A percentile compares a stretch with the other conserved stretches of the same genome.
phyloP scores from a whole-genome alignment of 2,797 vertebrate species.

The Galaxias olidus region DNA sequence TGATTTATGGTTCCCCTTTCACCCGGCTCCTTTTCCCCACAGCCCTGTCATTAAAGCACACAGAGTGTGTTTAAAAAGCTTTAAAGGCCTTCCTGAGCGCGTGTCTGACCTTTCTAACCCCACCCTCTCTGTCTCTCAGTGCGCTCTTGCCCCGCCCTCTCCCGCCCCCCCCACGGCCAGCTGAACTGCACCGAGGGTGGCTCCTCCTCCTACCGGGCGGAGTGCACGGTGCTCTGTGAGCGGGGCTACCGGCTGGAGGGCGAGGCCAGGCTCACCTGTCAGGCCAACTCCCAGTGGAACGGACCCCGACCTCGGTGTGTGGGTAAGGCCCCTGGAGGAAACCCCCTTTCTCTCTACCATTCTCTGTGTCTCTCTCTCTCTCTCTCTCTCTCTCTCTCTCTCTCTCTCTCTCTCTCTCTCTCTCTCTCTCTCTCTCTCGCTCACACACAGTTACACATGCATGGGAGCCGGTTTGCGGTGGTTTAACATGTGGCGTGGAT shows the following conservation, averaged over 20 bases:
- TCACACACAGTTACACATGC: conserved; percentile 6
- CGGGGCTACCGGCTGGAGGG: conserved; percentile 88
- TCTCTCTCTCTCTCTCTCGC: conserved; percentile 16
- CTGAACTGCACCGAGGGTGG: conserved; percentile 82
- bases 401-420: too few relatives aligned
- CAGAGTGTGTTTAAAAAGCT: too few relatives aligned
- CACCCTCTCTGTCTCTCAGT: conserved; percentile 75
- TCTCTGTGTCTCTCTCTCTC: too few relatives aligned
- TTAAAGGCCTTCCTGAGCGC: background rate
- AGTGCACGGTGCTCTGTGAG: conserved; percentile 83
- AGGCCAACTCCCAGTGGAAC: conserved; percentile 89
- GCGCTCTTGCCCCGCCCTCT: conserved; percentile 83
- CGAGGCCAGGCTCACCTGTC: conserved; percentile 80
- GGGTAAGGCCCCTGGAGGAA: conserved; percentile 80
- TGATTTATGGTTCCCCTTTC: conserved; percentile 24
- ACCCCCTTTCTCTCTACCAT: too few relatives aligned
- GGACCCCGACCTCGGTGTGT: conserved; percentile 86
- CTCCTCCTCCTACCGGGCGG: conserved; percentile 76
- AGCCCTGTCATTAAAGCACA: background rate
- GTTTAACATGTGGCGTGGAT: conserved; percentile 57
- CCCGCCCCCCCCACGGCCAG: conserved; percentile 76
- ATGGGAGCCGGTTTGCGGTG: conserved; percentile 10
- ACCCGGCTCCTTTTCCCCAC: too few relatives aligned
- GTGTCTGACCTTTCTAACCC: background rate
- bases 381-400: too few relatives aligned